Base-by-base conservation (phyloP, 2,888 invertebrate genomes). In the Entomobrya multifasciata region DNA sequence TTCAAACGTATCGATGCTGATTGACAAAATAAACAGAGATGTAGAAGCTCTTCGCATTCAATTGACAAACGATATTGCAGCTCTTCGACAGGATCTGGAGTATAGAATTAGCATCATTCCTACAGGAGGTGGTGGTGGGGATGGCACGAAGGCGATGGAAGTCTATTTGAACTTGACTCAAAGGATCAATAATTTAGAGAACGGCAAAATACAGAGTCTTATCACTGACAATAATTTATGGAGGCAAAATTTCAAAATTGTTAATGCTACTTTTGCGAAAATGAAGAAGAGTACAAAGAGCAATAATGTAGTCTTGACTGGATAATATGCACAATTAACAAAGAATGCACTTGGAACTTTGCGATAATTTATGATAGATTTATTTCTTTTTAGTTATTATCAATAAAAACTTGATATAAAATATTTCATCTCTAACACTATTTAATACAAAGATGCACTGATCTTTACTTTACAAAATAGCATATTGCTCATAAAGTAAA, bases 401-500 rank as follows among this genome's bases (percentile, higher is more conserved):
- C 8, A 47, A 70, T 44, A 70, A 70, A 70, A 62, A 41, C 17
- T 17, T 17, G 67, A 47, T 78, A 62, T 1, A 65, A 74, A 78
- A 67, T 65, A 36, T 27, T 41, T 27, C 20, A 55, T 20, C 17
- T 60, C 44, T 55, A 70, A 70, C 13, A 90, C 11, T 62, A 30
- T n/a, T 30, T n/a, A n/a, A n/a, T 65, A 49, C 36, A 55, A 72
- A 22, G 17, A 4, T 36, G 65, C 15, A 13, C 25, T 25, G 2
- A 17, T 93, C n/a, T n/a, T n/a, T n/a, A n/a, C n/a, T n/a, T n/a
- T 94, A 98, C 79, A 99, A 95, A 92, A 99, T 97, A 84, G 99
- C 99, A 93, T 98, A 99, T 92, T 99, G 99, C 89, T 97, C 96
- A 92, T 99, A 99, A 41, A 99, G 93, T 49, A 99, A 93, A 91